Conservation (phyloP, 2,888 invertebrate genomes). For the Chrysolina americana region DNA sequence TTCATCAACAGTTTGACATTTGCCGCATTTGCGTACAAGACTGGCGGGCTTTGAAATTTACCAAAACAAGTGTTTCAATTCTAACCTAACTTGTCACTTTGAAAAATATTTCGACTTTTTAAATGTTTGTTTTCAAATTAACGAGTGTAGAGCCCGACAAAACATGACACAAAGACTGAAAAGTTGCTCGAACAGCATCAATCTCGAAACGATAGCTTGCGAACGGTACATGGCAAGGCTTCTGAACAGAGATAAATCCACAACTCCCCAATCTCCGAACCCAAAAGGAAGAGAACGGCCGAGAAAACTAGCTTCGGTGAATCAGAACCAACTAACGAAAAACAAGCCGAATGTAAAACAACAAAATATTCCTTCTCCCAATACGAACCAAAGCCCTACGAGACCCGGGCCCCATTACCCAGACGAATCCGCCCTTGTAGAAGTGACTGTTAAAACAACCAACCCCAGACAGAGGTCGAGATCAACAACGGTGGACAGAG, state of each 20-base stretch:
- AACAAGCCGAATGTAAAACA: slow-evolving; percentile 46
- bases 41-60: slow-evolving; percentile 47
- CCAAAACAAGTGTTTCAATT: slow-evolving; percentile 47
- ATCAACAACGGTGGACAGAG: slow-evolving; percentile 53
- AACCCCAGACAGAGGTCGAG: slow-evolving; percentile 55
- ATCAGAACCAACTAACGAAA: slow-evolving; percentile 47
- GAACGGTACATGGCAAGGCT: slow-evolving; percentile 53
- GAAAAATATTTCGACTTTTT: slow-evolving; percentile 31
- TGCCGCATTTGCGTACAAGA: background rate
- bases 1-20: background rate
- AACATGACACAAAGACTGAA: slow-evolving; percentile 49
- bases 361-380: slow-evolving; percentile 47
- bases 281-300: slow-evolving; percentile 42
- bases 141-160: slow-evolving; percentile 35
- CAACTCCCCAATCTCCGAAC: slow-evolving; percentile 25
- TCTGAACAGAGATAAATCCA: slow-evolving; percentile 47
- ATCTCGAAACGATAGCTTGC: slow-evolving; percentile 46
- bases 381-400: slow-evolving; percentile 29
- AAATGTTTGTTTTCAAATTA: slow-evolving; percentile 46
- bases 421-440: slow-evolving; percentile 56
- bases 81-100: slow-evolving; percentile 54
- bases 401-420: slow-evolving; percentile 35
- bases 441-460: slow-evolving; percentile 57
- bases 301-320: slow-evolving; percentile 38
- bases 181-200: slow-evolving; percentile 38